phyloP scores from a whole-genome alignment of 2,888 invertebrate species.

The Homarus gammarus region DNA sequence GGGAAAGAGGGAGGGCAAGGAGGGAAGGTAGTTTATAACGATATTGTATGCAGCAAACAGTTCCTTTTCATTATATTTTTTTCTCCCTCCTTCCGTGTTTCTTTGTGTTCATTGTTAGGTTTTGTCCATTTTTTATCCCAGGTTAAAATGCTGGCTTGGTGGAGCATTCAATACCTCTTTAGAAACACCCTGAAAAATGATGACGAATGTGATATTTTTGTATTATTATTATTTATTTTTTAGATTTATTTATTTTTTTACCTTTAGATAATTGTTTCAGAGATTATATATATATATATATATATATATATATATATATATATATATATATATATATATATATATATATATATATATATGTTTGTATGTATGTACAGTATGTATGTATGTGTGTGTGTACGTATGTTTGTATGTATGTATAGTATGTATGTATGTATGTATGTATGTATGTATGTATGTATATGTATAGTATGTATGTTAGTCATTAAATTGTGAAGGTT shows the following conservation, averaged over 20 bases:
- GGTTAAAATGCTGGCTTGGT: neutral
- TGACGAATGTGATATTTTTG: neutral
- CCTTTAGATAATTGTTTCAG: neutral
- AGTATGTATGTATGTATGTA: neutral
- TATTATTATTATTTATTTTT: no score
- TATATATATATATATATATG: neutral
- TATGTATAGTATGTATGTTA: neutral
- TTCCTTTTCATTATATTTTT: neutral
- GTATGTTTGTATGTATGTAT: neutral
- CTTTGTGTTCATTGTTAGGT: slow-evolving; percentile 9
- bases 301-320: no score
- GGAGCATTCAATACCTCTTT: neutral
- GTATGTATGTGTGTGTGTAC: neutral
- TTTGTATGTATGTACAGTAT: neutral
- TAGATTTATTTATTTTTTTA: no score
- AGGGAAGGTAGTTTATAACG: no score
- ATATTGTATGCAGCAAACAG: slow-evolving; percentile 16
- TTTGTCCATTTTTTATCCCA: neutral
- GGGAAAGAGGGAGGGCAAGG: no score
- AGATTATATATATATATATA: neutral
- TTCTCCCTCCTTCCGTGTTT: no score
- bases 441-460: slow-evolving; percentile 16
- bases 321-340: no score
- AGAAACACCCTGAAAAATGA: neutral
- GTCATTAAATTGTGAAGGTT: neutral